phyloP scores from a whole-genome alignment of 2,113 vertebrate genomes.

The Seriola dumerili region DNA sequence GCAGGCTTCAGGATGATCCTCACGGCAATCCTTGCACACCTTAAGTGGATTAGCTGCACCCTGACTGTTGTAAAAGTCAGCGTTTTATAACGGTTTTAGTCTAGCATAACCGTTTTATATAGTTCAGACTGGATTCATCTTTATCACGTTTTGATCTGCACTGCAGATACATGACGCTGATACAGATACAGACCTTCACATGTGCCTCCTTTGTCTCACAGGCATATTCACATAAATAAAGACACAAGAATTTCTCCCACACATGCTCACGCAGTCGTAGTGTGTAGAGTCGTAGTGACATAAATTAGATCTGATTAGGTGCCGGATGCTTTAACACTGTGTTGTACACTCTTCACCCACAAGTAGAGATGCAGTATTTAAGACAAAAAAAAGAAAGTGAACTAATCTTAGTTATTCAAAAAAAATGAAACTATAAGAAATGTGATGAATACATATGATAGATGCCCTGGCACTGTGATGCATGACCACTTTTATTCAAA shows the following conservation, averaged over 20 bases:
- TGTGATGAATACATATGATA: not conserved
- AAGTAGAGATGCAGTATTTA: not conserved
- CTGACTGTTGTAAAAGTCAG: slow-evolving; percentile 47
- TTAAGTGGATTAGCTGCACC: slow-evolving; percentile 75
- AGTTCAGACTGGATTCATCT: slow-evolving; percentile 58
- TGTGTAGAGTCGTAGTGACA: not conserved
- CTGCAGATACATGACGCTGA: slow-evolving; percentile 46
- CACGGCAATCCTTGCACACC: slow-evolving; percentile 47
- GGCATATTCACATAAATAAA: not conserved
- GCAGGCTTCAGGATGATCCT: slow-evolving; percentile 48
- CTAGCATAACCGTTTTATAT: slow-evolving; percentile 39
- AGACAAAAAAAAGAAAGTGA: not conserved
- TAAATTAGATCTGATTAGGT: not conserved
- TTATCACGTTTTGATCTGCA: slow-evolving; percentile 61
- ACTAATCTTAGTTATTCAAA: not conserved
- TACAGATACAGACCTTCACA: slow-evolving; percentile 42
- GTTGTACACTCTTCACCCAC: not conserved
- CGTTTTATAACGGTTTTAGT: slow-evolving; percentile 45
- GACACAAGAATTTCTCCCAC: not conserved
- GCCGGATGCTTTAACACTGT: not conserved
- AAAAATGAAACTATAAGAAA: not conserved
- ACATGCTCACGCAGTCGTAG: not conserved
- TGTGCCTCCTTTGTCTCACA: slow-evolving; percentile 19
- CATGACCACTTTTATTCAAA: not conserved
- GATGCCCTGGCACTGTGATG: not conserved